Evolutionary conservation across 2,113 vertebrate genomes (phyloP).

Genomic region (Irena cyanogastra): DNA sequence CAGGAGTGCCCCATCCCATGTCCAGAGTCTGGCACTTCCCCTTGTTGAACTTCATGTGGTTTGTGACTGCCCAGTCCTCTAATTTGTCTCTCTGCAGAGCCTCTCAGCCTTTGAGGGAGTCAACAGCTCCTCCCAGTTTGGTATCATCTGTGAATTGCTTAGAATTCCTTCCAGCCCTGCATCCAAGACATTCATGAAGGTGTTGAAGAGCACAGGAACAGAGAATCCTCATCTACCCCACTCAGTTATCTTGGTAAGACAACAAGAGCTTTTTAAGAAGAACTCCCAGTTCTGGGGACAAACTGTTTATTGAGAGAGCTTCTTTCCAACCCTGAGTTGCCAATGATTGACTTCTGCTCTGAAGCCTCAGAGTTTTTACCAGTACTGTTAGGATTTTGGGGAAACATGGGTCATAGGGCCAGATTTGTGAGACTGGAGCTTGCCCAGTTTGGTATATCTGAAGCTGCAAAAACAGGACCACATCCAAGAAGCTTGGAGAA

Average conservation of each 20-base stretch:
- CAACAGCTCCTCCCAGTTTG: background rate
- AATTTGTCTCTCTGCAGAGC: background rate
- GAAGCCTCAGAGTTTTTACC: background rate
- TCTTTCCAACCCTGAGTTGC: background rate
- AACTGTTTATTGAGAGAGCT: background rate
- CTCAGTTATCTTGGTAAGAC: background rate
- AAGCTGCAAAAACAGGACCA: background rate
- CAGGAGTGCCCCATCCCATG: background rate
- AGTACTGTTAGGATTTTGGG: background rate
- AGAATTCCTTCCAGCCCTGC: background rate
- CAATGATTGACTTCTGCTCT: background rate
- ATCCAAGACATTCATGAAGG: background rate
- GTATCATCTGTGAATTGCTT: background rate
- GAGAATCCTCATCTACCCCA: background rate
- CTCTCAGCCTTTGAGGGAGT: rapidly evolving
- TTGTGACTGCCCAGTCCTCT: background rate
- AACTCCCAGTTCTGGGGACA: background rate
- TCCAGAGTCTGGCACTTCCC: background rate
- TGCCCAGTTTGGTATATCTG: background rate
- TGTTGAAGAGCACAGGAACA: background rate
- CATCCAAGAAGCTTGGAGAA: background rate
- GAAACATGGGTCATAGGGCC: background rate
- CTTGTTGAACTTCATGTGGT: background rate
- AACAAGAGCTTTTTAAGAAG: background rate
- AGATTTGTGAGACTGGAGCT: background rate